These are phyloP conservation scores for Aptenodytes patagonicus DNA, from an alignment of 2,113 vertebrate species.

Conservation along the genomic window DNA sequence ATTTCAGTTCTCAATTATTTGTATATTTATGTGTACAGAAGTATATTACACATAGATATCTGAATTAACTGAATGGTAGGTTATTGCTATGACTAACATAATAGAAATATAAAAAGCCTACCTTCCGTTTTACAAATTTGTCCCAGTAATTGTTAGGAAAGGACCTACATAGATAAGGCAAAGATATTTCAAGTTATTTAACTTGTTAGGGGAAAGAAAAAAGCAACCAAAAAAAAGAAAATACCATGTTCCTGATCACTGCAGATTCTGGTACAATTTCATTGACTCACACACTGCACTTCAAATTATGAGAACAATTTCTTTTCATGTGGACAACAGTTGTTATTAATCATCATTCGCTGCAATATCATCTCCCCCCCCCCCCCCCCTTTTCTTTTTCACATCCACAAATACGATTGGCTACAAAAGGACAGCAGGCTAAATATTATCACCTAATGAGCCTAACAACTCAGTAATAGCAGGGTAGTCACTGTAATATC, in stretches of 20 bases:
- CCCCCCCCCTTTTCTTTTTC: not conserved
- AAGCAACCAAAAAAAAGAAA: not conserved
- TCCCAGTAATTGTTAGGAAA: constrained; percentile 99
- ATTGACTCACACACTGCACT: not conserved
- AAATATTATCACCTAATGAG: not conserved
- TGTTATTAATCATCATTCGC: not conserved
- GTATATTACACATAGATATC: not conserved
- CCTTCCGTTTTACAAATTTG: constrained; percentile 98
- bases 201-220: not conserved
- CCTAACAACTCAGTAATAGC: not conserved
- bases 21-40: not conserved
- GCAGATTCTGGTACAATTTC: not conserved
- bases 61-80: not conserved
- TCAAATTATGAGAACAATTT: not conserved
- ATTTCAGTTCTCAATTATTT: not conserved
- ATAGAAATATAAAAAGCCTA: constrained; percentile 58
- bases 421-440: not conserved
- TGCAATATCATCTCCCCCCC: not conserved
- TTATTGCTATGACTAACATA: not conserved
- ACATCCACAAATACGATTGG: not conserved
- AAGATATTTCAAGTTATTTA: not conserved
- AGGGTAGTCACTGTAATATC: not conserved
- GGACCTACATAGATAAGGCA: constrained; percentile 77
- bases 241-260: not conserved
- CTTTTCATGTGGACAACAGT: not conserved